Evolutionary conservation across 1,140 invertebrate genomes (phyloP), one percentile per base, ranked within the genome.

Genomic region (Hestina assimilis): DNA sequence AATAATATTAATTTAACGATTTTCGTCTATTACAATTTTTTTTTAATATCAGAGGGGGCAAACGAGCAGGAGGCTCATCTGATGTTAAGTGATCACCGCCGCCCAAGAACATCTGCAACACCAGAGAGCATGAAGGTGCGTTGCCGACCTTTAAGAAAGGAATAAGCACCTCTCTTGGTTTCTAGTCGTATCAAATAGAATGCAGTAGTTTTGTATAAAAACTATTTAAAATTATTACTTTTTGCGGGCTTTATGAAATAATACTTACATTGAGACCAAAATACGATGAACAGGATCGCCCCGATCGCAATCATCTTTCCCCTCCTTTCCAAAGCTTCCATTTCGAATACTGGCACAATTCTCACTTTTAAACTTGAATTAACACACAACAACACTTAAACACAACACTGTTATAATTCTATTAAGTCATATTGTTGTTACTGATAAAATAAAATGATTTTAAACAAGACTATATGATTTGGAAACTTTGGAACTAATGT

Each of bases 271-370:
- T 79, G 72, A 24, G 75, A 79, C 69, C 71, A 78, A 62, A 85
- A 77, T 1, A 78, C 59, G 65, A 83, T 74, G 63, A 76, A 66
- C 11, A 81, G 4, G 19, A 83, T 66, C 2, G 69, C 66, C 1
- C 66, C 57, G 11, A 75, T 65, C 6, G 74, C 69, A 33, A 74
- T 17, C 12, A 69, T 2, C 41, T 67, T 77, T 42, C 77, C 72
- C 65, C 80, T 72, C 69, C 80, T 80, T 58, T 87, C 80, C 20
- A 81, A 55, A 46, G 80, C 83, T 71, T 85, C 83, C 83, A 87
- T 87, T 75, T 66, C 76, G 31, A 65, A 58, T 58, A 64, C 62
- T 58, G 41, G 42, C 66, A 67, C 63, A 43, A 46, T 41, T 56
- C 55, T 65, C 66, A 73, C 68, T 54, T 45, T 14, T 45, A 38